Base-by-base conservation (phyloP, 1,140 invertebrate genomes). In the Phenacoccus solenopsis region DNA sequence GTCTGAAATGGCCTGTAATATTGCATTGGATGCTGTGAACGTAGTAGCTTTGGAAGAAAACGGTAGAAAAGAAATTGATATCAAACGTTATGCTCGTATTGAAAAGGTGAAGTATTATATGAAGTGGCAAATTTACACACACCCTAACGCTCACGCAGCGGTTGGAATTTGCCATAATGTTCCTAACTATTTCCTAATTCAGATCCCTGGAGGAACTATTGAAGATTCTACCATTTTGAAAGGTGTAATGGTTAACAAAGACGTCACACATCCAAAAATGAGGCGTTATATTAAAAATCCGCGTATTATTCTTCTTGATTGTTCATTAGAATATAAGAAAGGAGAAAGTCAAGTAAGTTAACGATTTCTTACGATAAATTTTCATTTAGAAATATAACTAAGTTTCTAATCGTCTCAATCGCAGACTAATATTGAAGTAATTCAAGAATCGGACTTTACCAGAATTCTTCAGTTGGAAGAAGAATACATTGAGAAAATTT, bases 221-320 rank as follows among this genome's bases (percentile, higher is more conserved):
- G 96, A 98, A 77, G 96, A 99, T 70, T 98, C 93, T 4, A 81
- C 85, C 73, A 95, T 99, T n/a, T 79, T 99, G 1, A 89, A 86
- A 73, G 98, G 98, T 25, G 90, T 99, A 2, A 98, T 99, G 94
- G 78, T 99, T 21, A 99, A 99, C 80, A 99, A 99, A 81, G 97
- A 99, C 81, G 93, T 99, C 0, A 95, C 94, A 0, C 97, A 99
- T 81, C 87, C 95, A 0, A 97, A 97, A 83, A 99, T 99, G 97
- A 85, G 85, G 74, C 85, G 97, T 28, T 86, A 86, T 57, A 98
- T 99, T 76, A 90, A 97, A 79, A 98, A 99, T 78, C 98, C 98
- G 3, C 84, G 95, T 74, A 96, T 99, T 76, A 80, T 99, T 3
- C 80, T 99, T 13, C 81, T 99, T 5, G 98, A 99, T 81, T 99